Evolutionary conservation across 2,113 vertebrate species (phyloP), one percentile per base, ranked within the genome.

Genomic region (Chitala chitala): DNA sequence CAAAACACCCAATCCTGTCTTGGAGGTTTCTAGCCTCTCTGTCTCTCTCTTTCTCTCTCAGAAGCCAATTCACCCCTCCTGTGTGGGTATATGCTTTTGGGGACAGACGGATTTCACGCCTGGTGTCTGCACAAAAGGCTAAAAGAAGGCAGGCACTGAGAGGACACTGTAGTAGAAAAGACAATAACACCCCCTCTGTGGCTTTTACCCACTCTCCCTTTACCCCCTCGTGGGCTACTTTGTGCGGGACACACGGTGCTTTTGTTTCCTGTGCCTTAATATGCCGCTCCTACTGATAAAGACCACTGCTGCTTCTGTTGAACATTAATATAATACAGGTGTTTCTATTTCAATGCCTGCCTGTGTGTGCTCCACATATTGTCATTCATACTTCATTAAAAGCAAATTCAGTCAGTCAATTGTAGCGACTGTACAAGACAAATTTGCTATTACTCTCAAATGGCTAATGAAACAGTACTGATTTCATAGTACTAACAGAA

Each of bases 41-140:
- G 29, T 61, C 58, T 61, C 55, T 36, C 69, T 77, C 77, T 74
- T 75, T 78, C 74, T 74, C 78, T 81, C 80, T 82, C 84, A 75
- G 81, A 86, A 82, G 83, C 82, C 72, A 80, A 82, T 17, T 79
- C 76, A 86, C 83, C 83, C 82, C 87, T 84, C 83, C 79, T 74
- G 82, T 83, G 84, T 78, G 82, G 84, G 82, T 82, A 84, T 84
- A 82, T 86, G 82, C 75, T 86, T 87, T 86, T 84, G 82, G 79
- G 85, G 83, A 89, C 79, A 83, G 82, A 83, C 80, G 77, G 84
- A 86, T 87, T 87, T 87, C 86, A 87, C 80, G 86, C 81, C 84
- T 87, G 84, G 85, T 82, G 75, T 80, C 53, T 24, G 78, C 72
- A 87, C 87, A 88, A 85, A 87, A 84, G 83, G 78, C 80, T 84